Conservation (phyloP, 2,888 invertebrate species). For the Hypercompe scribonia region DNA sequence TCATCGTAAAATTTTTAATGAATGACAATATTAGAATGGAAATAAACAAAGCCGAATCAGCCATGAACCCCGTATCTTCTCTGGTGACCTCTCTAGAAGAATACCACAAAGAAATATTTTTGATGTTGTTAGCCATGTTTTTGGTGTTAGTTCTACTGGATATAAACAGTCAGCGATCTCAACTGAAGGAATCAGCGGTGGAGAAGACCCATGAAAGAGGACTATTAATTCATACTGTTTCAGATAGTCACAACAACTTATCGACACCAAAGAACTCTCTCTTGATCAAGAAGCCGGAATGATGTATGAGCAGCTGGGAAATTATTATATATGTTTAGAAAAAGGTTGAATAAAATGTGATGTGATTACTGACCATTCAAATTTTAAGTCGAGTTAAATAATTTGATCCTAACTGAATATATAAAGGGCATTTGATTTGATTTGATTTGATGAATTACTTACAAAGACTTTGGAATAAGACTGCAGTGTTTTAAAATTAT, state of each 20-base stretch:
- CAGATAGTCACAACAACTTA: conserved; percentile 18
- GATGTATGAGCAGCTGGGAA: conserved; percentile 15
- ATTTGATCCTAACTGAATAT: too few species aligned
- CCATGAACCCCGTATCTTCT: conserved; percentile 45
- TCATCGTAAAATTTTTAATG: conserved; percentile 4
- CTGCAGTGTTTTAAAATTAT: not conserved
- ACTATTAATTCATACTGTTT: conserved; percentile 8
- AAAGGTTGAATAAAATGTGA: not conserved
- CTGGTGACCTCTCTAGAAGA: conserved; percentile 37
- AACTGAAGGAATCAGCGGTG: not conserved
- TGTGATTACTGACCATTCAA: not conserved
- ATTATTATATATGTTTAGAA: conserved; percentile 6
- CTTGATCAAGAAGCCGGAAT: conserved; percentile 45
- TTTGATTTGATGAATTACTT: not conserved
- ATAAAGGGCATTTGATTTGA: too few species aligned
- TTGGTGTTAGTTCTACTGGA: conserved; percentile 39
- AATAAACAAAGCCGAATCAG: not conserved
- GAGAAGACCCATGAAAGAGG: not conserved
- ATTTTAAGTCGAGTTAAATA: too few species aligned
- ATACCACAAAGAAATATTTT: conserved; percentile 35
- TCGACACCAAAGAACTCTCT: conserved; percentile 18
- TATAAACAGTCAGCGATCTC: conserved; percentile 11
- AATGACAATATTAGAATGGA: not conserved
- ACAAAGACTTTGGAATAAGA: not conserved
- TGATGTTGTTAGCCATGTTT: conserved; percentile 39